phyloP scores from a whole-genome alignment of 92 coral and sea anemone genomes.

The Siderastrea siderea region DNA sequence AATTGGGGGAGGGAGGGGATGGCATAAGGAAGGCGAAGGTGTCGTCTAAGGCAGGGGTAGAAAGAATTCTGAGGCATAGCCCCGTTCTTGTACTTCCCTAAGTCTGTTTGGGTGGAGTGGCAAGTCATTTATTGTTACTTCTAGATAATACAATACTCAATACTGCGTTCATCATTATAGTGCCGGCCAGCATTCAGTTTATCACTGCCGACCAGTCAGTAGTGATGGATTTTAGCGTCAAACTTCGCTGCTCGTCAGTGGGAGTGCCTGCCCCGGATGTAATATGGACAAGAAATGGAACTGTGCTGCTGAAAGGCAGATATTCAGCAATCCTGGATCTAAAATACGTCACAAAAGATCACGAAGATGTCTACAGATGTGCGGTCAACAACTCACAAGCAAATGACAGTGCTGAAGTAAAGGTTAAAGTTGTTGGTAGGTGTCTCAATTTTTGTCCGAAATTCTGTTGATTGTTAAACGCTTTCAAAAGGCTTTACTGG shows the following conservation, averaged over 20 bases:
- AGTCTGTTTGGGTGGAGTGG: neutral
- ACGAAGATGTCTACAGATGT: constrained; percentile 11
- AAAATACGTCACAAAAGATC: neutral
- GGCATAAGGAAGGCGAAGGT: no score
- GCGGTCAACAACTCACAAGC: constrained; percentile 8
- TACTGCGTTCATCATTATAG: neutral
- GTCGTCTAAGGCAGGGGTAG: no score
- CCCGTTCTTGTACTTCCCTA: no score
- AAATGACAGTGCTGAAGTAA: neutral
- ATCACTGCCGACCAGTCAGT: constrained; percentile 9
- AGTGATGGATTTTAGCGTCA: neutral
- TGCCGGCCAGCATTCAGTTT: neutral
- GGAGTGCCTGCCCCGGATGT: constrained; percentile 29
- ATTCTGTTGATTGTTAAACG: no score
- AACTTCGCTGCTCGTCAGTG: constrained; percentile 13
- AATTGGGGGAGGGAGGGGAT: no score
- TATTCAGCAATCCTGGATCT: constrained; percentile 1
- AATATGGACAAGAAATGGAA: constrained; percentile 15
- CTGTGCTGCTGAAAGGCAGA: neutral
- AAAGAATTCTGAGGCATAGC: no score
- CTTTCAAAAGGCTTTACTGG: no score
- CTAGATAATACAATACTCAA: neutral
- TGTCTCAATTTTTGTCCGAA: no score
- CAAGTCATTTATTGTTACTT: neutral
- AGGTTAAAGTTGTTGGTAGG: constrained; percentile 22